These are phyloP conservation scores for Cossypha polioptera DNA, from an alignment of 2,797 vertebrate species.

Conservation along the genomic window DNA sequence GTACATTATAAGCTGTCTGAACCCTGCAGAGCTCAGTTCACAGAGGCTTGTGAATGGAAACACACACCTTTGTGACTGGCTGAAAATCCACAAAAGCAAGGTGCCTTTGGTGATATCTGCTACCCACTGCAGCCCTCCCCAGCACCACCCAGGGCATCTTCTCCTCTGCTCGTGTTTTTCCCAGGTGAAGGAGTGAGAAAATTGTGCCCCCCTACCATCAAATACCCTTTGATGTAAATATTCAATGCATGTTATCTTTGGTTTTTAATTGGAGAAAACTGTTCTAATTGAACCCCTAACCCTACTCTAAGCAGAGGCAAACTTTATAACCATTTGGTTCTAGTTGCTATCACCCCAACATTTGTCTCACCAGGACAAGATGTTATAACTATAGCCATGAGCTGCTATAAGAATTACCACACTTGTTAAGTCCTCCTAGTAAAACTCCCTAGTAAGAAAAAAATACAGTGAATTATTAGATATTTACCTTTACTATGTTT, in stretches of 20 bases:
- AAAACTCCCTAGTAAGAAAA: neutral
- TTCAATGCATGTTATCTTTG: neutral
- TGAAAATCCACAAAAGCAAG: neutral
- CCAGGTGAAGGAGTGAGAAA: neutral
- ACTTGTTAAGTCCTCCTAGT: neutral
- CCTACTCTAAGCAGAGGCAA: neutral
- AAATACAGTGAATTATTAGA: neutral
- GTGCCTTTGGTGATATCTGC: accelerated
- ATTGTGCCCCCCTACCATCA: accelerated
- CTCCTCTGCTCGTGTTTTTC: neutral
- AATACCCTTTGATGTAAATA: neutral
- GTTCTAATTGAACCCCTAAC: neutral
- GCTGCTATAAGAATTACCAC: neutral
- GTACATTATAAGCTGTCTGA: neutral
- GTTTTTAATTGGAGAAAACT: neutral
- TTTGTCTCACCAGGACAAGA: neutral
- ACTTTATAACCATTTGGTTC: neutral
- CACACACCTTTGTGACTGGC: accelerated
- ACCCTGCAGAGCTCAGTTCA: neutral
- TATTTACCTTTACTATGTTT: neutral
- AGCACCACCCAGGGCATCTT: neutral
- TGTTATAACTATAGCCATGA: neutral
- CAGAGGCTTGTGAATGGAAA: neutral
- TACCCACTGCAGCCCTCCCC: too few relatives aligned
- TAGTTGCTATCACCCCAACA: neutral